These are phyloP conservation scores for Myripristis murdjan DNA, from an alignment of 2,797 vertebrate genomes.

Conservation along the genomic window DNA sequence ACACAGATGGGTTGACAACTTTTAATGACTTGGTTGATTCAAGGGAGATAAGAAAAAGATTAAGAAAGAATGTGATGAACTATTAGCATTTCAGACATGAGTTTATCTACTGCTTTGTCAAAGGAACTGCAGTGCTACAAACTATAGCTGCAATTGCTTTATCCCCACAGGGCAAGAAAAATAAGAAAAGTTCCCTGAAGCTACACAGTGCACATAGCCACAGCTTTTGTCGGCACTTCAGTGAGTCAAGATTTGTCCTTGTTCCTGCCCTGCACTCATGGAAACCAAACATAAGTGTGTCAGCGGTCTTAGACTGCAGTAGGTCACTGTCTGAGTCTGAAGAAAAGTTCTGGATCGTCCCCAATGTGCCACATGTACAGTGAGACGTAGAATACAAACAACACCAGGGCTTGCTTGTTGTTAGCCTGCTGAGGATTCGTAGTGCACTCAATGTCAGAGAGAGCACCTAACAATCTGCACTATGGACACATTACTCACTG, in stretches of 20 bases:
- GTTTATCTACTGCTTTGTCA: slow-evolving; percentile 5
- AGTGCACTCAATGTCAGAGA: slow-evolving; percentile 10
- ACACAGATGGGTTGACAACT: slow-evolving; percentile 3
- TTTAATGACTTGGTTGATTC: background rate
- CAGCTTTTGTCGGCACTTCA: background rate
- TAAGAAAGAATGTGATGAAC: background rate
- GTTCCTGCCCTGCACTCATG: background rate
- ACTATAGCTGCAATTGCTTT: background rate
- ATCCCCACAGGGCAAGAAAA: slow-evolving; percentile 2
- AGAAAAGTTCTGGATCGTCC: slow-evolving; percentile 62
- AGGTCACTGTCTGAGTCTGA: background rate
- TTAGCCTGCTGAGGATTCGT: background rate
- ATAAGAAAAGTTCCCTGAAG: background rate
- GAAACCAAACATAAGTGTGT: background rate
- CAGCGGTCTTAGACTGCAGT: background rate
- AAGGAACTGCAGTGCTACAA: background rate
- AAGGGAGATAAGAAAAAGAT: slow-evolving; percentile 7
- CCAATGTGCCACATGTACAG: slow-evolving; percentile 84
- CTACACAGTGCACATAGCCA: background rate
- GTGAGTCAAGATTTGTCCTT: background rate
- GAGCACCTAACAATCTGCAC: background rate
- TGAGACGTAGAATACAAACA: slow-evolving; percentile 17
- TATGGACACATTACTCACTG: background rate
- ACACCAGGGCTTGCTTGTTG: background rate
- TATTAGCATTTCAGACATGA: background rate